Evolutionary conservation across 2,113 vertebrate genomes (phyloP), one percentile per base, ranked within the genome.

Genomic region (Rhinolophus sinicus): DNA sequence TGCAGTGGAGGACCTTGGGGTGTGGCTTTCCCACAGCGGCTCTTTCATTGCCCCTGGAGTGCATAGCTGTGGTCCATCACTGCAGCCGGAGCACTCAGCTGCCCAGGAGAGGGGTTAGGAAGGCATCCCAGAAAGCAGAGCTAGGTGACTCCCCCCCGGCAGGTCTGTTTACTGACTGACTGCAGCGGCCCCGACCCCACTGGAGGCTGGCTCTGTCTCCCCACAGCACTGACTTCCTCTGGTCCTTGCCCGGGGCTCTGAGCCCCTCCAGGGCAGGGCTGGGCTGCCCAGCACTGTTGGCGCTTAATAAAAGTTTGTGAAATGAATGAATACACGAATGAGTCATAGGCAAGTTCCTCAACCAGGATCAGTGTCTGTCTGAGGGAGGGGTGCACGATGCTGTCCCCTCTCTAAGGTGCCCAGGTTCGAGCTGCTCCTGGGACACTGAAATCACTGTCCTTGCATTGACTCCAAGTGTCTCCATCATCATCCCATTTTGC

Each of bases 251-350:
- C 47, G 11, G 47, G 47, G 47, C 47, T 50, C 47, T 50, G 47
- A 50, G 47, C 47, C 47, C 47, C 47, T 50, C 47, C 47, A 50
- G 47, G 47, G 47, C 47, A 50, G 47, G 47, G 47, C 47, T 12
- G 1, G 47, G 11, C 12, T 50, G 47, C 47, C 47, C 47, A 54
- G 52, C 52, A 22, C 72, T 90, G 72, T 83, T 84, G 93, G 87
- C 64, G 21, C 95, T 76, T 94, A 98, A 98, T 98, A 98, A 98
- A 98, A 75, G 69, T 95, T 92, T 97, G 92, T 64, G 88, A n/a
- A 82, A 50, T 4, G n/a, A 58, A 78, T 72, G 92, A 58, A 6
- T 75, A 54, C 8, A n/a, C 33, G 24, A 28, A 6, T 26, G 56
- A 28, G 56, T 69, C 26, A 28, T 7, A 10, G 89, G 28, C 21